Conservation (phyloP, 1,140 invertebrate genomes). For the Melitaea cinxia region DNA sequence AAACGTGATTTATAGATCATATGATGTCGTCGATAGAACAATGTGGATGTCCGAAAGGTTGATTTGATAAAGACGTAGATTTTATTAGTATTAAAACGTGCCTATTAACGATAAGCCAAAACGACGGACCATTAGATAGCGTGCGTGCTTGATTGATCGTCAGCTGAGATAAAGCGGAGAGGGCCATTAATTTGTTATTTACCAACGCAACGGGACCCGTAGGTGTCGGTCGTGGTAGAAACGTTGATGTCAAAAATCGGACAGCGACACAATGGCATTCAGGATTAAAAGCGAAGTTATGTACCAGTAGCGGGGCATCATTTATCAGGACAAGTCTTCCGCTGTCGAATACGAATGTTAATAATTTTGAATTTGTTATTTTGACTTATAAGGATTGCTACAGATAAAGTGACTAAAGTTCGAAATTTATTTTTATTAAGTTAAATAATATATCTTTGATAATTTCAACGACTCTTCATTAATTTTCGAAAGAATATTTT, state of each 20-base stretch:
- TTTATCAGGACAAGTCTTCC: slow-evolving; percentile 71
- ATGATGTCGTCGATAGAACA: slow-evolving; percentile 20
- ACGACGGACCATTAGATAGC: slow-evolving; percentile 55
- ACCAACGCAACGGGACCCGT: slow-evolving; percentile 47
- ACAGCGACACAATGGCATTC: slow-evolving; percentile 65
- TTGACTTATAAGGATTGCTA: slow-evolving; percentile 11
- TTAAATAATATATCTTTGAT: neutral
- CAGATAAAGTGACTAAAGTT: slow-evolving; percentile 5
- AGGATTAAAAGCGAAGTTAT: slow-evolving; percentile 78
- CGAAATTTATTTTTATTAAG: slow-evolving; percentile 30
- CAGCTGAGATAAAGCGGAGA: slow-evolving; percentile 55
- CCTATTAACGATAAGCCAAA: slow-evolving; percentile 40
- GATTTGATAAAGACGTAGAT: slow-evolving; percentile 34
- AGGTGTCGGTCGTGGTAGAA: slow-evolving; percentile 64
- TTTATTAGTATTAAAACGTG: slow-evolving; percentile 39
- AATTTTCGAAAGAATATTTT: too few species aligned
- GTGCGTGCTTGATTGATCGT: slow-evolving; percentile 60
- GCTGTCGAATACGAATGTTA: slow-evolving; percentile 24
- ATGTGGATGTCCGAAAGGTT: slow-evolving; percentile 20
- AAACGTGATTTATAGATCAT: slow-evolving; percentile 23
- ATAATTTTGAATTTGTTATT: slow-evolving; percentile 19
- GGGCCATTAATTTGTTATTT: slow-evolving; percentile 74
- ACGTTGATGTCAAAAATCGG: slow-evolving; percentile 69
- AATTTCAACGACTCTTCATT: too few species aligned
- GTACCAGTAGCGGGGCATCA: slow-evolving; percentile 73